Evolutionary conservation across 2,888 invertebrate genomes (phyloP), one percentile per base, ranked within the genome.

Genomic region (Cryptocephalus primarius): DNA sequence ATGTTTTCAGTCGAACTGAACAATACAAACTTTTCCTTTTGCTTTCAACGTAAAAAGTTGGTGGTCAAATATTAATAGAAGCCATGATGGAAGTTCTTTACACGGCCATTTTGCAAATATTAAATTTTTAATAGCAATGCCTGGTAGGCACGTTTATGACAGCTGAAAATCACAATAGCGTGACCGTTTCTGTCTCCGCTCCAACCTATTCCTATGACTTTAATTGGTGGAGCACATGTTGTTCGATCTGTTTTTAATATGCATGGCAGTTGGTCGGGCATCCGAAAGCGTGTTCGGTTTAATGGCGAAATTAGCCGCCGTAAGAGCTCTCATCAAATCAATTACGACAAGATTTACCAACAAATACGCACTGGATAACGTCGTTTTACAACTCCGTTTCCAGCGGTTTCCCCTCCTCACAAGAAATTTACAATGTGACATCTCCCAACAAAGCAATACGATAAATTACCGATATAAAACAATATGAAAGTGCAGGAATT

Each of bases 401-500:
- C 12, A 36, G 36, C 3, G 22, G 22, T 22, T 22, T 36, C 36
- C 36, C 36, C 12, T 36, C 12, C 36, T 12, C 36, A 4, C 12
- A 11, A 11, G 36, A 36, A 36, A 36, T 36, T 36, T 36, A 36
- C 36, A 36, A 36, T 12, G 55, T 62, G 65, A 64, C 64, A 61
- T 64, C 64, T 63, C 59, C 22, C 60, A 65, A 67, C 67, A 68
- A 68, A 66, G 67, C 65, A 61, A 66, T 67, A 67, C 67, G 64
- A 68, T 68, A 67, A 68, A 68, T 68, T 67, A 67, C 64, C 64
- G 63, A 67, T 67, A 68, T 68, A 68, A 68, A 68, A 68, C 67
- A 68, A 68, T 67, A 67, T 65, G 65, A 66, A 65, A 66, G 62
- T 62, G 54, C 57, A 53, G 65, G 65, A 66, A 67, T 64, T 63